Evolutionary conservation across 2,888 invertebrate species (phyloP), one percentile per base, ranked within the genome.

Genomic region (Ganaspis brasiliensis): DNA sequence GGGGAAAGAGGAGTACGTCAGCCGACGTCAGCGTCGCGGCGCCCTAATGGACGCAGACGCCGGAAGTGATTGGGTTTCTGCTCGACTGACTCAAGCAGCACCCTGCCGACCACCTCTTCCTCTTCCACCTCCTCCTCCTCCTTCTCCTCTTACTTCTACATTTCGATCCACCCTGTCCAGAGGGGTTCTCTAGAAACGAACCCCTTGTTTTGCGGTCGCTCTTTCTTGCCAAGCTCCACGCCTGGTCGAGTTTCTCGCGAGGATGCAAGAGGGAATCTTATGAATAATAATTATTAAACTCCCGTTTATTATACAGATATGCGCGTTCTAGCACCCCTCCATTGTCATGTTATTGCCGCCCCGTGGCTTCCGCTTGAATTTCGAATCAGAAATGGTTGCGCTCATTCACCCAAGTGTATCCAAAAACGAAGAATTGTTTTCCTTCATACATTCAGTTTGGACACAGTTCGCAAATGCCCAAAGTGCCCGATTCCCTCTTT

Each of bases 41-140:
- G 90, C 91, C 90, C 91, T 93, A 93, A 93, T 92, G 92, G 92
- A 92, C 90, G 90, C 91, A 91, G 93, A 93, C 93, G 93, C 92
- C 92, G 93, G 93, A 93, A 93, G 92, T 92, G 93, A 93, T 93
- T 93, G 93, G 93, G 92, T 93, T 93, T 93, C 92, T 91, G 91
- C 92, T 91, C 91, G 91, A 91, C 91, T 92, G 92, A 91, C 88
- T 91, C 91, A 88, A 87, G 89, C 88, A 85, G 80, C 80, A 63
- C 77, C 79, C 80, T 52, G 49, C 79, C 80, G 80, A 56, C 77
- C 87, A 85, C 83, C 83, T 83, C 82, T 84, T 81, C 79, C 81
- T 72, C n/a, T n/a, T n/a, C n/a, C n/a, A n/a, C n/a, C n/a, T n/a
- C n/a, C n/a, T n/a, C n/a, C n/a, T n/a, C n/a, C n/a, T n/a, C n/a